Base-by-base conservation (phyloP, 1,140 invertebrate species). In the Aphidius gifuensis region DNA sequence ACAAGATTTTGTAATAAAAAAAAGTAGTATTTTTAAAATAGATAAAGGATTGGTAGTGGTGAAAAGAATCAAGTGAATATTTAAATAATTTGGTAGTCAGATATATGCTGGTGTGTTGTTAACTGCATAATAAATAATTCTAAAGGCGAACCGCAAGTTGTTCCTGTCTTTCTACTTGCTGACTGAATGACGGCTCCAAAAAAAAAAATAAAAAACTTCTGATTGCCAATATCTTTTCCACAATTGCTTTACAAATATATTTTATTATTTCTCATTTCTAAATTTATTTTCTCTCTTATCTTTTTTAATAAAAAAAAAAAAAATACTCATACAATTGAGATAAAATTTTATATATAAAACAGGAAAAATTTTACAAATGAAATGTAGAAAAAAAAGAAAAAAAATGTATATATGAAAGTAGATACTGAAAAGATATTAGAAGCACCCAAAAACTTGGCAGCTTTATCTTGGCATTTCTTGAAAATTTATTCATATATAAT, bases 401-500 rank as follows among this genome's bases (percentile, higher is more conserved):
- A 16, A 16, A 0, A 1, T 16, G 1, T 16, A 58, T 40, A 48
- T 6, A 43, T 45, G 42, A 38, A 58, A 53, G 21, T 58, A 49
- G 50, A 55, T 46, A 48, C 49, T 42, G 60, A 62, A 60, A 48
- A 56, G 56, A 51, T 46, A 58, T 46, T 42, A 56, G 46, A 63
- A 53, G 72, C 73, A 74, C 72, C 76, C 74, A 47, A 80, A 81
- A 81, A 81, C 77, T 80, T 80, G 80, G 80, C 79, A 79, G 80
- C 80, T 80, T 81, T 80, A 81, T 80, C 77, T 80, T 75, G 76
- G 75, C 79, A 80, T 80, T 80, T 77, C 80, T 81, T 76, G 79
- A 80, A 81, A 80, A 81, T 80, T 80, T 81, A 81, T 81, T 81
- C 80, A 81, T 81, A 80, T 80, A 80, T 80, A 80, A 80, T 81